Evolutionary conservation across 2,797 vertebrate genomes (phyloP).

Genomic region (Dicrostonyx torquatus): DNA sequence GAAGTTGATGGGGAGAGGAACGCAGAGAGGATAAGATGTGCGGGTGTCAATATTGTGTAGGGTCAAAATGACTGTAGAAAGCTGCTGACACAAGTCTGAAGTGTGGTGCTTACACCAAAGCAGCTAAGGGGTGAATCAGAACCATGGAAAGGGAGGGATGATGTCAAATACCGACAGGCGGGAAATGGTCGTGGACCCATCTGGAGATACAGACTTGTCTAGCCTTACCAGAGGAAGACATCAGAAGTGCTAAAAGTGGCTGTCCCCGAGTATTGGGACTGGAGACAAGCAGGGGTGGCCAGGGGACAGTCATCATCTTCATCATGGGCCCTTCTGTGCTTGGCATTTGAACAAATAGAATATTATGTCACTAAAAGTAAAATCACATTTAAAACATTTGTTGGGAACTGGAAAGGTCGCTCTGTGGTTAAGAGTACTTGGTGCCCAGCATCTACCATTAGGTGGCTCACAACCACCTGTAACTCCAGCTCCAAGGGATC

Average conservation of each 20-base stretch:
- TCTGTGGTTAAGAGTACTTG: background rate
- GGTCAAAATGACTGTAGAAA: background rate
- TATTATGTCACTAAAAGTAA: conserved; percentile 1
- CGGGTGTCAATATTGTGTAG: background rate
- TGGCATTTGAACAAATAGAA: background rate
- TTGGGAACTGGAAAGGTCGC: background rate
- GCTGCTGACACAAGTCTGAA: background rate
- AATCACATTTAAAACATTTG: background rate
- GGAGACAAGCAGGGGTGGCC: background rate
- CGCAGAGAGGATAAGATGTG: background rate
- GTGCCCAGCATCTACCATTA: background rate
- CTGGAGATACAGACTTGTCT: background rate
- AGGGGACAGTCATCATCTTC: background rate
- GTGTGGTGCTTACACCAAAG: background rate
- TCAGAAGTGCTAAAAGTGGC: background rate
- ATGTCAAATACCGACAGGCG: background rate
- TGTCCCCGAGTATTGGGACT: background rate
- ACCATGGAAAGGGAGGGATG: background rate
- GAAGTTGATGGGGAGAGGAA: background rate
- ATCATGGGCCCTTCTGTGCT: background rate
- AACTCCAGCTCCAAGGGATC: background rate
- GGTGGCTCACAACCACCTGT: background rate
- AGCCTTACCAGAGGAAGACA: conserved; percentile 11
- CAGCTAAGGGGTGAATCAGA: background rate
- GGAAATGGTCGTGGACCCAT: background rate